These are phyloP conservation scores for Barnardius zonarius DNA, from an alignment of 2,113 vertebrate species.

Conservation along the genomic window DNA sequence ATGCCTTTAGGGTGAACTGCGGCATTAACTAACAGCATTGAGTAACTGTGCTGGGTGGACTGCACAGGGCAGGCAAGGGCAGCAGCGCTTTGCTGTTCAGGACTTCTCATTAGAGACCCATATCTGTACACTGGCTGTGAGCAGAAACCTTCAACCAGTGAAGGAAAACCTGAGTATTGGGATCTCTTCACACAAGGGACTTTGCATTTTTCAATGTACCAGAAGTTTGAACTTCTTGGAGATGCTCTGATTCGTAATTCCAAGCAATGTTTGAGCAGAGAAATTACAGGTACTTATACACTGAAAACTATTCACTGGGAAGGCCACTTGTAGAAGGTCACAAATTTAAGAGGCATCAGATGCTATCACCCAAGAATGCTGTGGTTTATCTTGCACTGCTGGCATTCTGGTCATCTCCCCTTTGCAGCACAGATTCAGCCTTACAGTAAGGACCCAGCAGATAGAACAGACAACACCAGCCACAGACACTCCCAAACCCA, in stretches of 20 bases:
- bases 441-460: neutral
- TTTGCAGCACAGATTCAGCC: neutral
- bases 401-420: neutral
- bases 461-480: neutral
- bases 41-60: rapidly evolving
- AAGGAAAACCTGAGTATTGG: neutral
- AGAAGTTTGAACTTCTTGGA: neutral
- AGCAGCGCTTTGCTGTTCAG: rapidly evolving
- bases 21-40: neutral
- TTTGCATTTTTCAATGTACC: neutral
- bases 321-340: neutral
- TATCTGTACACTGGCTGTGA: neutral
- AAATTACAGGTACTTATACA: neutral
- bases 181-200: neutral
- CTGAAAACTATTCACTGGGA: neutral
- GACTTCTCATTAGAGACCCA: neutral
- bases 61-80: neutral
- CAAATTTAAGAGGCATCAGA: neutral
- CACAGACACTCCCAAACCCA: slow-evolving; percentile 1
- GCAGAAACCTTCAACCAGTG: neutral
- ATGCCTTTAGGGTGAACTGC: neutral
- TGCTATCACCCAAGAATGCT: neutral
- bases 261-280: neutral
- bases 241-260: neutral
- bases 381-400: neutral